Evolutionary conservation across 2,113 vertebrate genomes (phyloP).

Genomic region (Larimichthys crocea): DNA sequence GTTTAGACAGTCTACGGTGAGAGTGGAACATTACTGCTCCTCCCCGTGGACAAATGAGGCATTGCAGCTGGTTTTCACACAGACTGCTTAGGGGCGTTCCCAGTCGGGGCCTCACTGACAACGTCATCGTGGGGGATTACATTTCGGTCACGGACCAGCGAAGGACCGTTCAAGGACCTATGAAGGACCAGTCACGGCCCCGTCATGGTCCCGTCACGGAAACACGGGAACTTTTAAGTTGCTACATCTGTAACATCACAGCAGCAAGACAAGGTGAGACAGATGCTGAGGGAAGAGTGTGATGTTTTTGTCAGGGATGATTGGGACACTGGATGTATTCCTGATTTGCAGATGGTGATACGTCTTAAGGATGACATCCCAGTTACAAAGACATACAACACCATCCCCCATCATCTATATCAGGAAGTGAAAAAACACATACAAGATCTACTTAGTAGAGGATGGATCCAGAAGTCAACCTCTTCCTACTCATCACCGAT

Average conservation of each 20-base stretch:
- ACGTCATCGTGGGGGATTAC: too few species aligned
- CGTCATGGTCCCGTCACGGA: too few species aligned
- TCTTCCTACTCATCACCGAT: neutral
- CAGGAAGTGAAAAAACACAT: neutral
- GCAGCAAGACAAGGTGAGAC: neutral
- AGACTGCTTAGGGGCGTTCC: too few species aligned
- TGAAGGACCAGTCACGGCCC: too few species aligned
- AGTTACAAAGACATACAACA: neutral
- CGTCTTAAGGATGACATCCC: neutral
- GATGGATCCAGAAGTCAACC: slow-evolving; percentile 1
- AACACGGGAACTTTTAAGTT: too few species aligned
- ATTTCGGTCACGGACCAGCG: too few species aligned
- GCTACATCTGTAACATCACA: neutral
- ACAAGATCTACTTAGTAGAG: neutral
- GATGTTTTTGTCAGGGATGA: neutral
- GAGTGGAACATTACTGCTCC: too few species aligned
- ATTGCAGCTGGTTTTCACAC: too few species aligned
- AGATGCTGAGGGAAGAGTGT: neutral
- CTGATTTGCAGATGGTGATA: neutral
- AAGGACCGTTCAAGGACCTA: too few species aligned
- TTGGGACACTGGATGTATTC: neutral
- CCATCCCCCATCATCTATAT: neutral
- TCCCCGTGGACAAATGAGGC: too few species aligned
- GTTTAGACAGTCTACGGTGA: too few species aligned
- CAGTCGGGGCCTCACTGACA: too few species aligned